Evolutionary conservation across 1,140 invertebrate genomes (phyloP).

Genomic region (Drosophila rhopaloa): DNA sequence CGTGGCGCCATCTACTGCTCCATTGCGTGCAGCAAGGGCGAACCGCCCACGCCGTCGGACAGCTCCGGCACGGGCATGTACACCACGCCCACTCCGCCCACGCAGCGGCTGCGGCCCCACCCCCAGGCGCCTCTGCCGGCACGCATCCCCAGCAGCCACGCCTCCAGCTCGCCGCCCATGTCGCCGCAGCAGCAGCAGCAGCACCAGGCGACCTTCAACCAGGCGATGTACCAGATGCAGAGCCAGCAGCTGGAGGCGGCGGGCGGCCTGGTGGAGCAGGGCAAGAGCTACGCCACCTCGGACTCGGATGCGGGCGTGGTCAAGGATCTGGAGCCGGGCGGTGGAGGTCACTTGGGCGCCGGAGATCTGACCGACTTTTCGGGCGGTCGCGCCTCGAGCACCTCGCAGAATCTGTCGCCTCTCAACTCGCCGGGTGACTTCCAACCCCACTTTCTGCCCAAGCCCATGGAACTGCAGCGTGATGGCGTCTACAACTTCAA

Average conservation of each 20-base stretch:
- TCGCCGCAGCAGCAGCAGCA: slow-evolving; percentile 82
- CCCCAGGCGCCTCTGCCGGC: slow-evolving; percentile 33
- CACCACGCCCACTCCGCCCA: slow-evolving; percentile 84
- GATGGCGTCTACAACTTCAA: slow-evolving; percentile 81
- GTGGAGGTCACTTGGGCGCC: slow-evolving; percentile 9
- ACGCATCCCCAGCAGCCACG: slow-evolving; percentile 78
- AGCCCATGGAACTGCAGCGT: slow-evolving; percentile 79
- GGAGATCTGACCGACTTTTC: slow-evolving; percentile 79
- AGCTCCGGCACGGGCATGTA: slow-evolving; percentile 88
- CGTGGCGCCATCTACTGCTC: slow-evolving; percentile 98
- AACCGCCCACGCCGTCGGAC: slow-evolving; percentile 92
- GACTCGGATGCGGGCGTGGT: slow-evolving; percentile 78
- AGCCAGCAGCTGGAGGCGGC: slow-evolving; percentile 76
- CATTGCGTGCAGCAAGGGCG: slow-evolving; percentile 95
- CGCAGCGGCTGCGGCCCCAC: slow-evolving; percentile 85
- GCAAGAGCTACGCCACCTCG: slow-evolving; percentile 71
- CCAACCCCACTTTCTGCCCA: slow-evolving; percentile 72
- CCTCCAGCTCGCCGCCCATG: slow-evolving; percentile 82
- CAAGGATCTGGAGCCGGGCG: slow-evolving; percentile 71
- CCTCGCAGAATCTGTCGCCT: slow-evolving; percentile 79
- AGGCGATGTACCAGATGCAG: slow-evolving; percentile 83
- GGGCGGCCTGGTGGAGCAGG: slow-evolving; percentile 45
- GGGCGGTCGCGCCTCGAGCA: slow-evolving; percentile 61
- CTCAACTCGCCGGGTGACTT: slow-evolving; percentile 79
- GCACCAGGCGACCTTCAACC: slow-evolving; percentile 79